Evolutionary conservation across 2,888 invertebrate species (phyloP), one percentile per base, ranked within the genome.

Genomic region (Agrochola lota): DNA sequence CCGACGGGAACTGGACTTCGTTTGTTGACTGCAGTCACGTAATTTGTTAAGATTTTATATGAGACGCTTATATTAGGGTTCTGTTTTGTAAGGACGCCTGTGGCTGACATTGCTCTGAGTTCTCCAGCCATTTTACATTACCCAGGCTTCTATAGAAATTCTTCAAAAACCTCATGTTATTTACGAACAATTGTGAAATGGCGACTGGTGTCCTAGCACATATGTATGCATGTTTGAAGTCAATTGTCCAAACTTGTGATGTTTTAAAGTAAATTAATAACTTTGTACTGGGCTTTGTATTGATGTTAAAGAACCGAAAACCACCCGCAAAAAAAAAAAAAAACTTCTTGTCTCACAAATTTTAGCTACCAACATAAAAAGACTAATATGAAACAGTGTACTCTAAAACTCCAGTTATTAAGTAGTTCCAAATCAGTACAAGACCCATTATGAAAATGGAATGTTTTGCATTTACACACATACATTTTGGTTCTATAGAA

Each of bases 391-490:
- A 20, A n/a, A 15, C 17, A 26, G 2, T 23, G 20, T n/a, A 5
- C n/a, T 40, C 2, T n/a, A 1, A 35, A 35, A 68, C 43, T 35
- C 46, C 30, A 20, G 67, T 20, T 60, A 0, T 23, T 17, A 30
- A 12, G 3, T 30, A 46, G 20, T 20, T n/a, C 23, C 49, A 69
- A 67, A 70, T 62, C 78, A 73, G 70, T 76, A 84, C 82, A 83
- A 74, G 77, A 15, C 70, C 60, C 77, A 77, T 60, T 64, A 78
- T 83, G 43, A 64, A 35, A 63, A 74, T 43, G 69, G 23, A 86
- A 80, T 71, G 46, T 80, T 85, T 88, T 92, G 93, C 94, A 93
- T 93, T 93, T 93, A 92, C 88, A 89, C 83, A 88, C 85, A 87
- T 85, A 88, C 86, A 86, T 87, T 87, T 86, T 86, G 81, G 83